Evolutionary conservation across 2,113 vertebrate genomes (phyloP).

Genomic region (Sebastes fasciatus): DNA sequence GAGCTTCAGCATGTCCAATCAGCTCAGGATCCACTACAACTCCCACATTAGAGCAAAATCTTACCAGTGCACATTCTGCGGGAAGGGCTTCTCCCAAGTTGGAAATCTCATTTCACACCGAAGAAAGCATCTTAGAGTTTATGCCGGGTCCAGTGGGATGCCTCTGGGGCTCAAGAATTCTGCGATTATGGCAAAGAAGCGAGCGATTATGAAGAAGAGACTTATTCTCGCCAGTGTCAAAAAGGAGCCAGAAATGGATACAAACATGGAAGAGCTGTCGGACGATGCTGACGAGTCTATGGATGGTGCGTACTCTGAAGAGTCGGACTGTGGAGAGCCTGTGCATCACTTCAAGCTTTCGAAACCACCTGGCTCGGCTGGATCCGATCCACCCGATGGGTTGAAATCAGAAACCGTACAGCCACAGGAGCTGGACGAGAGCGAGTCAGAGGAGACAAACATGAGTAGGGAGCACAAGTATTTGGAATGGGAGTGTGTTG

Average conservation of each 20-base stretch:
- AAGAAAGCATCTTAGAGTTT: slow-evolving; percentile 31
- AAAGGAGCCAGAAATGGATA: slow-evolving; percentile 5
- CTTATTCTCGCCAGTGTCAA: neutral
- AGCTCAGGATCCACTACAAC: slow-evolving; percentile 47
- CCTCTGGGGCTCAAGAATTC: neutral
- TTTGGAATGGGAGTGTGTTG: slow-evolving; percentile 79
- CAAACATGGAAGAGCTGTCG: neutral
- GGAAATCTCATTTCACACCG: slow-evolving; percentile 47
- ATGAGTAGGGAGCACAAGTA: slow-evolving; percentile 34
- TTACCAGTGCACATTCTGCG: slow-evolving; percentile 54
- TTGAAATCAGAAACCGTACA: neutral
- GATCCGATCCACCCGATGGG: neutral
- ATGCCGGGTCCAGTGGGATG: neutral
- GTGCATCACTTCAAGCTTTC: slow-evolving; percentile 4
- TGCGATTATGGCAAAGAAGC: neutral
- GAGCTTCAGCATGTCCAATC: slow-evolving; percentile 11
- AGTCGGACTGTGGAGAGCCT: slow-evolving; percentile 50
- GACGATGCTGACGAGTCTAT: neutral
- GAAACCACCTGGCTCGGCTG: neutral
- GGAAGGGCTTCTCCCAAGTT: slow-evolving; percentile 46
- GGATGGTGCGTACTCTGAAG: slow-evolving; percentile 12
- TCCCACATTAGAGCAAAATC: slow-evolving; percentile 40
- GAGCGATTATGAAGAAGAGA: neutral
- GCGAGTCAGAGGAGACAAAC: neutral
- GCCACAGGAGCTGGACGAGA: neutral